Conservation (phyloP, 2,888 invertebrate genomes). For the Tinea semifulvella region DNA sequence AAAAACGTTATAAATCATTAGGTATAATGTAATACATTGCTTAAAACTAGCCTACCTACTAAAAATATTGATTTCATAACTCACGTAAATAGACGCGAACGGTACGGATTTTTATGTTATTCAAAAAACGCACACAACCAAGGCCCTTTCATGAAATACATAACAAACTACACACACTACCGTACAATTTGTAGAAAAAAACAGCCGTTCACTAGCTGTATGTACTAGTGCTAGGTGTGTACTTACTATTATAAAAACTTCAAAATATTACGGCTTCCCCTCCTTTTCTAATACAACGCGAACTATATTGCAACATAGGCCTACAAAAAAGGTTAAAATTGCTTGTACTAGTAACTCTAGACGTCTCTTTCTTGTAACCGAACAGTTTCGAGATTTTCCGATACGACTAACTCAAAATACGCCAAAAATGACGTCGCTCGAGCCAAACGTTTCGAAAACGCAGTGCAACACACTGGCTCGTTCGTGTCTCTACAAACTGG, state of each 20-base stretch:
- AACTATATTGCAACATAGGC: neutral
- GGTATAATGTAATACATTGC: no score
- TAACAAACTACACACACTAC: neutral
- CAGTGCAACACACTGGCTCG: slow-evolving; percentile 20
- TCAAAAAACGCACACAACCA: slow-evolving; percentile 38
- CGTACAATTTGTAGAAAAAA: slow-evolving; percentile 50
- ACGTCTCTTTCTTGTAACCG: slow-evolving; percentile 33
- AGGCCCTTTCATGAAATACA: slow-evolving; percentile 21
- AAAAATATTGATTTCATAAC: slow-evolving; percentile 50
- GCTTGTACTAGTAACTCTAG: neutral
- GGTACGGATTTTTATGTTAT: slow-evolving; percentile 53
- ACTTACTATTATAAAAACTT: slow-evolving; percentile 55
- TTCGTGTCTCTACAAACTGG: slow-evolving; percentile 47
- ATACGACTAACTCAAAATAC: slow-evolving; percentile 65
- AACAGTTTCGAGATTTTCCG: slow-evolving; percentile 65
- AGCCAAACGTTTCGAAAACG: slow-evolving; percentile 62
- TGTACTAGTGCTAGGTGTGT: neutral
- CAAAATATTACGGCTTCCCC: slow-evolving; percentile 60
- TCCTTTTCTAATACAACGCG: slow-evolving; percentile 35
- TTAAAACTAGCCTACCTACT: no score
- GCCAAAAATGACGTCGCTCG: slow-evolving; percentile 62
- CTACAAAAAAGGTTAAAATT: slow-evolving; percentile 5
- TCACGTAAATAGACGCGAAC: slow-evolving; percentile 19
- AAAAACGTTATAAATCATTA: no score
- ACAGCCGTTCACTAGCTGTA: slow-evolving; percentile 42